phyloP scores from a whole-genome alignment of 2,888 invertebrate genomes.

The Brassicogethes aeneus region DNA sequence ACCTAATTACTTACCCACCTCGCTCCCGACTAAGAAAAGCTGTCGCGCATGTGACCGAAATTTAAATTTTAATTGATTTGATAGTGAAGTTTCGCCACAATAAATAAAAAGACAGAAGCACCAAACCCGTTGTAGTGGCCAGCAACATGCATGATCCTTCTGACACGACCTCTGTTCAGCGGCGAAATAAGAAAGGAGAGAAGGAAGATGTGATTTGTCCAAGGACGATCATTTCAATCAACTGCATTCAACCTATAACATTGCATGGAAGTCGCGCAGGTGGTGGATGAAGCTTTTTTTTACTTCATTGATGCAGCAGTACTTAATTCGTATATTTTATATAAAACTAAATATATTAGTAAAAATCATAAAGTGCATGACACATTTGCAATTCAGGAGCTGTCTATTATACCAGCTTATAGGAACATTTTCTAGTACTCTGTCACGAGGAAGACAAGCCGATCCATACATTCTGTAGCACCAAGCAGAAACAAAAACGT shows the following conservation, averaged over 20 bases:
- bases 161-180: slow-evolving; percentile 4
- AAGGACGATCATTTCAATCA: slow-evolving; percentile 24
- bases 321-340: slow-evolving; percentile 16
- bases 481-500: no score
- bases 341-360: slow-evolving; percentile 3
- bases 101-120: slow-evolving; percentile 9
- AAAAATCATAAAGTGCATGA: slow-evolving; percentile 6
- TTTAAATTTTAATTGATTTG: no score
- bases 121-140: slow-evolving; percentile 5
- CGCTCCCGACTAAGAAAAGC: no score
- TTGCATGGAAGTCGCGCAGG: slow-evolving; percentile 22
- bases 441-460: no score
- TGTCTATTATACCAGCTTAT: slow-evolving; percentile 2
- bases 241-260: slow-evolving; percentile 19
- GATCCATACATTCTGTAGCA: no score
- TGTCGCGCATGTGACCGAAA: no score
- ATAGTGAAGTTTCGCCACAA: no score
- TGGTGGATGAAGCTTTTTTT: slow-evolving; percentile 27
- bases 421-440: slow-evolving; percentile 6
- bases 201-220: slow-evolving; percentile 9
- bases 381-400: slow-evolving; percentile 5
- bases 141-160: slow-evolving; percentile 7
- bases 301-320: slow-evolving; percentile 23
- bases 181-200: slow-evolving; percentile 6
- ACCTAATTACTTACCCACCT: no score